phyloP scores from a whole-genome alignment of 2,888 invertebrate species.

The Epirrhoe alternata region DNA sequence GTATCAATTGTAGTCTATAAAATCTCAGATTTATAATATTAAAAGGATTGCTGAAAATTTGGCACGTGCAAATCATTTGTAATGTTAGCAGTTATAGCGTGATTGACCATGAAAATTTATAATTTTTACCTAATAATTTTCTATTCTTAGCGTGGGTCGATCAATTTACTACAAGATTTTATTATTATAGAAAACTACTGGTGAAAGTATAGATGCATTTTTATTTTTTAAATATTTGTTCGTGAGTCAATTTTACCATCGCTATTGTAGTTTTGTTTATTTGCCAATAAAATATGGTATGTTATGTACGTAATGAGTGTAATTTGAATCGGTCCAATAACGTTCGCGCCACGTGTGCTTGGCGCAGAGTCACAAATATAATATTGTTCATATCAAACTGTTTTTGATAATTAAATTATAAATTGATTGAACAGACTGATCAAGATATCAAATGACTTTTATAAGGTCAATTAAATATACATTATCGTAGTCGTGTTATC shows the following conservation, averaged over 20 bases:
- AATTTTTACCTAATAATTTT: neutral
- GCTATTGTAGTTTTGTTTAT: slow-evolving; percentile 15
- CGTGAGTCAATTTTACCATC: slow-evolving; percentile 1
- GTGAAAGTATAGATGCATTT: slow-evolving; percentile 17
- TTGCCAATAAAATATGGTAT: slow-evolving; percentile 29
- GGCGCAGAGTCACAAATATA: slow-evolving; percentile 33
- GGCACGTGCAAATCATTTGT: neutral
- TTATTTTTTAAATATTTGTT: slow-evolving; percentile 4
- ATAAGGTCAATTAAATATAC: slow-evolving; percentile 24
- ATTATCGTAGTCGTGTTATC: neutral
- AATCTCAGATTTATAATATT: too few relatives aligned
- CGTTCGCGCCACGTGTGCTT: slow-evolving; percentile 34
- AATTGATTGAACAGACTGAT: neutral
- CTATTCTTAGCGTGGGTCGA: neutral
- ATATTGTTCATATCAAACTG: slow-evolving; percentile 25
- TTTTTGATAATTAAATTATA: neutral
- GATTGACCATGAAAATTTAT: neutral
- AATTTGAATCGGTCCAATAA: slow-evolving; percentile 28
- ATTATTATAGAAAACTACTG: slow-evolving; percentile 1
- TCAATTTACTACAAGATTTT: neutral
- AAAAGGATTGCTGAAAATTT: neutral
- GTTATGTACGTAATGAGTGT: slow-evolving; percentile 21
- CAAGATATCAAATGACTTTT: neutral
- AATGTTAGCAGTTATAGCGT: neutral
- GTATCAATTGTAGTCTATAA: too few relatives aligned